Conservation (phyloP, 2,113 vertebrate species). For the Dolichotis patagonum region DNA sequence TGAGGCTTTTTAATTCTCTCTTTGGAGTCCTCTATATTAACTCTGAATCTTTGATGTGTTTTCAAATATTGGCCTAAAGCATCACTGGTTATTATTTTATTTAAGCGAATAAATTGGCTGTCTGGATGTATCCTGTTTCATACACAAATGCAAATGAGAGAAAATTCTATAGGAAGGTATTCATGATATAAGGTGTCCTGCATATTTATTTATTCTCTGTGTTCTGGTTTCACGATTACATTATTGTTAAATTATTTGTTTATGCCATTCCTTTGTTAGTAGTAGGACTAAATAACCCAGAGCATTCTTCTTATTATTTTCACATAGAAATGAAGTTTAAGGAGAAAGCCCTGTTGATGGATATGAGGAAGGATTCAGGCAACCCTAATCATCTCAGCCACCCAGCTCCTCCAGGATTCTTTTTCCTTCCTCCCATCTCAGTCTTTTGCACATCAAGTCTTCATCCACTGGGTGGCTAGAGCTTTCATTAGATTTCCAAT, state of each 20-base stretch:
- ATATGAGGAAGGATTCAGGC: slow-evolving; percentile 18
- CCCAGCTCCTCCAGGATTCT: neutral
- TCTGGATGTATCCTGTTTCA: slow-evolving; percentile 61
- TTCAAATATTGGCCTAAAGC: slow-evolving; percentile 73
- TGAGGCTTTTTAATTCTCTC: slow-evolving; percentile 73
- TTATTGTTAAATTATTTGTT: slow-evolving; percentile 62
- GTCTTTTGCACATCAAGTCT: slow-evolving; percentile 1
- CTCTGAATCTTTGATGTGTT: slow-evolving; percentile 71
- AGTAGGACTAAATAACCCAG: slow-evolving; percentile 22
- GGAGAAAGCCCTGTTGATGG: neutral
- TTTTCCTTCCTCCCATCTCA: neutral
- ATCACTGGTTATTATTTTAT: slow-evolving; percentile 60
- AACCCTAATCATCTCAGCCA: neutral
- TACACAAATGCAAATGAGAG: slow-evolving; percentile 42
- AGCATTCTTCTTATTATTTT: slow-evolving; percentile 42
- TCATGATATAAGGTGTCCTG: neutral
- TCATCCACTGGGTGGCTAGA: neutral
- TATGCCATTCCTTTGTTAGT: slow-evolving; percentile 31
- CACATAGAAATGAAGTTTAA: neutral
- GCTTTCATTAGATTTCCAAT: neutral
- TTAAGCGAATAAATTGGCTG: slow-evolving; percentile 66
- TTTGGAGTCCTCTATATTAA: slow-evolving; percentile 57
- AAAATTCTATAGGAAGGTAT: slow-evolving; percentile 56
- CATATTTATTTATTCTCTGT: slow-evolving; percentile 54
- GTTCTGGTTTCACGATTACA: slow-evolving; percentile 38